phyloP scores from a whole-genome alignment of 2,113 vertebrate genomes.

The Siphamia tubifer region DNA sequence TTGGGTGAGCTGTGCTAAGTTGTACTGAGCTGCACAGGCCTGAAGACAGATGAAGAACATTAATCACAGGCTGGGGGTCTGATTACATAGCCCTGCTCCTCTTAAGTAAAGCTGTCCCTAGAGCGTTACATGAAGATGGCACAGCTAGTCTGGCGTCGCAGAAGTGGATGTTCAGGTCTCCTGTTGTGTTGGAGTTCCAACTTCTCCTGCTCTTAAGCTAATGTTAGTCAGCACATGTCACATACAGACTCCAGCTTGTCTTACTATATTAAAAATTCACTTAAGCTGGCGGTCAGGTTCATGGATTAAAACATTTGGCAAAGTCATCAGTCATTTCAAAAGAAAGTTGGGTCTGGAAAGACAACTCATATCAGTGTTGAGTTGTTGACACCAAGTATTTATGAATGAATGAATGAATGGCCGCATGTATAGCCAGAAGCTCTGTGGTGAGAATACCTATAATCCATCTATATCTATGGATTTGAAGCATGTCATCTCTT shows the following conservation, averaged over 20 bases:
- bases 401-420: neutral
- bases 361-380: neutral
- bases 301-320: neutral
- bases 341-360: neutral
- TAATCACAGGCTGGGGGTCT: constrained; percentile 77
- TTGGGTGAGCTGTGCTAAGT: constrained; percentile 64
- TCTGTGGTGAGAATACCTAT: neutral
- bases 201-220: neutral
- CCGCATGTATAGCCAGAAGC: neutral
- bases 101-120: constrained; percentile 76
- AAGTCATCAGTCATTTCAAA: neutral
- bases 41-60: constrained; percentile 73
- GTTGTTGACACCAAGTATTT: neutral
- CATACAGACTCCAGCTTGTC: neutral
- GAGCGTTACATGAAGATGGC: constrained; percentile 52
- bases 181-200: constrained; percentile 22
- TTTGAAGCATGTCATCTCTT: neutral
- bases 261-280: neutral
- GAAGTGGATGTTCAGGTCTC: constrained; percentile 46
- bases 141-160: constrained; percentile 42
- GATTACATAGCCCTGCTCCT: constrained; percentile 71
- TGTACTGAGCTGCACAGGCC: constrained; percentile 51
- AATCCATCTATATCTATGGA: constrained; percentile 20
- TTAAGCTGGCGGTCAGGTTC: neutral
- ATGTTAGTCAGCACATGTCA: constrained; percentile 14